These are phyloP conservation scores for Antrozous pallidus DNA, from an alignment of 2,797 vertebrate genomes.

Conservation along the genomic window DNA sequence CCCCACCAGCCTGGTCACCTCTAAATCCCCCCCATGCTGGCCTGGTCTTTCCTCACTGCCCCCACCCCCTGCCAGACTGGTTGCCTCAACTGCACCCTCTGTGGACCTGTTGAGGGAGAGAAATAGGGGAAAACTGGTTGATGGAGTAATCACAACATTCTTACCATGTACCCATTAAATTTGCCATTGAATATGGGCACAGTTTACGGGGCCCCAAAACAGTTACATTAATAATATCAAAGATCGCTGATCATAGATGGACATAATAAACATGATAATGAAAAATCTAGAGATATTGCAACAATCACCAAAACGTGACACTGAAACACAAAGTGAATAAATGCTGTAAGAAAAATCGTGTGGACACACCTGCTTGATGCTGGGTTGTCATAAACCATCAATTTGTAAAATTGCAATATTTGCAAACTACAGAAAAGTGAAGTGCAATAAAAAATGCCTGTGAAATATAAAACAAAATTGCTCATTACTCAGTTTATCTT, in stretches of 20 bases:
- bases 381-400: neutral
- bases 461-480: neutral
- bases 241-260: neutral
- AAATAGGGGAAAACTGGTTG: no score
- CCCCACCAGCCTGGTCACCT: no score
- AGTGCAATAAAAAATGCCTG: neutral
- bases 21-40: no score
- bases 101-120: no score
- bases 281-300: neutral
- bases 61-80: no score
- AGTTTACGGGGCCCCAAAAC: neutral
- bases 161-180: no score
- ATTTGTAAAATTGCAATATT: neutral
- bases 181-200: no score
- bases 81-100: no score
- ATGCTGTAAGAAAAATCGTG: neutral
- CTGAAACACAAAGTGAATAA: neutral
- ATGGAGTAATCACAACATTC: no score
- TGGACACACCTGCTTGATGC: neutral
- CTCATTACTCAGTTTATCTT: neutral
- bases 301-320: neutral
- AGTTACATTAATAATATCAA: neutral
- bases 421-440: neutral
- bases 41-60: no score
- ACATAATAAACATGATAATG: neutral